A percentile compares a stretch with the other conserved stretches of the same genome.
Conservation (phyloP, 2,797 vertebrate species). For the Clarias fuscus region DNA sequence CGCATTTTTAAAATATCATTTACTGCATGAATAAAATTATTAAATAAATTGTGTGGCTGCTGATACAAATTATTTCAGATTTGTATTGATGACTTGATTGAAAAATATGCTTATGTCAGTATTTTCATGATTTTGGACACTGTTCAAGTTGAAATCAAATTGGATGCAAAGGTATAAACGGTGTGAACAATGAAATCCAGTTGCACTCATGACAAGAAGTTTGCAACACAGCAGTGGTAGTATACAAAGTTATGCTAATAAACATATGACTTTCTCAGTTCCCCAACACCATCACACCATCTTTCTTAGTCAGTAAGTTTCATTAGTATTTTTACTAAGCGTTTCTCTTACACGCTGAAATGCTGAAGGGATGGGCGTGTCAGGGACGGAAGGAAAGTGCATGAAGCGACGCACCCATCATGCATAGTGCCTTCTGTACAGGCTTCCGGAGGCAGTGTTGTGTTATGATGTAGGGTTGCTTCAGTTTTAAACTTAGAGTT, state of each 20-base stretch:
- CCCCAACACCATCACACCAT: neutral
- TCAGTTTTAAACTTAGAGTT: too few relatives aligned
- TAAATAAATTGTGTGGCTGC: constrained; percentile 28
- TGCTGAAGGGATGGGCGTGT: too few relatives aligned
- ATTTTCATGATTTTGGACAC: neutral
- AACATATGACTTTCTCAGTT: neutral
- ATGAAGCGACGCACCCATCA: too few relatives aligned
- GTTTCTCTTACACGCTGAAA: neutral
- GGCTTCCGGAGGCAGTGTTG: too few relatives aligned
- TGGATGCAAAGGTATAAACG: neutral
- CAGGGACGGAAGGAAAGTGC: too few relatives aligned
- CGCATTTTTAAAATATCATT: neutral
- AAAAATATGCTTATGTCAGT: constrained; percentile 47
- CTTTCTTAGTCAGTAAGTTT: neutral
- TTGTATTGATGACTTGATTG: constrained; percentile 43
- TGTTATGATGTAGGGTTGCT: too few relatives aligned
- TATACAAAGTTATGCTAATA: neutral
- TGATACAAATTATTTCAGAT: constrained; percentile 66
- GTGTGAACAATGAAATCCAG: neutral
- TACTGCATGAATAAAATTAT: constrained; percentile 26
- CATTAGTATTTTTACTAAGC: neutral
- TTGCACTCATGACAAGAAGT: neutral
- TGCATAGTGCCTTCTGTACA: too few relatives aligned
- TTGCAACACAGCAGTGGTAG: neutral
- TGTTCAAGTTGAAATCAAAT: constrained; percentile 19